Base-by-base conservation (phyloP, 2,888 invertebrate genomes). In the Teinopalpus imperialis region DNA sequence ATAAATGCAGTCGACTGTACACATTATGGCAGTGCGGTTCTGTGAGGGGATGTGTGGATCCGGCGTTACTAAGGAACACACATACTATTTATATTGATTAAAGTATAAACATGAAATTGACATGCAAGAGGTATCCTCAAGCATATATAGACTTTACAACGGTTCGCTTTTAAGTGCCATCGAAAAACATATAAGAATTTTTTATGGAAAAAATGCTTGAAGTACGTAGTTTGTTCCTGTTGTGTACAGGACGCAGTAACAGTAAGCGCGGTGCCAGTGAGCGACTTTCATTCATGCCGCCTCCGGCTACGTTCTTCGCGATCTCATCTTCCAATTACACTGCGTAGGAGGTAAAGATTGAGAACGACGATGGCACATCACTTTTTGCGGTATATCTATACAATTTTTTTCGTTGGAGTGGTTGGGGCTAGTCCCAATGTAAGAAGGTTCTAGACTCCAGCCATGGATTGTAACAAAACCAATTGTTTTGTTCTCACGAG, bases 401-500 rank as follows among this genome's bases (percentile, higher is more conserved):
- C 72, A 74, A 77, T 70, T 82, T 64, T 63, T 70, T 56, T 85
- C 82, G 54, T 83, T 85, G 5, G 90, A 85, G 48, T 93, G 94
- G 59, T 92, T 92, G 0, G 94, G 94, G 57, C 94, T 94, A 26
- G 92, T 91, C 0, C 92, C 92, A 31, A 91, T 90, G 63, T 93
- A 93, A 35, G 95, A 94, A 1, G 93, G 92, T 63, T 96, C 96
- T 18, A 96, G 85, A 43, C 94, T 93, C 96, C 97, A 97, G 0
- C 96, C 95, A 58, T 94, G 94, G 13, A 97, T 90, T 2, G 95
- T 96, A 16, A 98, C 90, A 66, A 95, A 96, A 1, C 97, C 97
- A 9, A 93, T 92, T 3, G 94, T 94, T 56, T 92, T 92, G 34
- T 93, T 91, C 37, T 91, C 91, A 12, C 91, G 81, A 0, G 90